These are phyloP conservation scores for Sphaerophoria rueppellii DNA, from an alignment of 2,888 invertebrate species.

Conservation along the genomic window DNA sequence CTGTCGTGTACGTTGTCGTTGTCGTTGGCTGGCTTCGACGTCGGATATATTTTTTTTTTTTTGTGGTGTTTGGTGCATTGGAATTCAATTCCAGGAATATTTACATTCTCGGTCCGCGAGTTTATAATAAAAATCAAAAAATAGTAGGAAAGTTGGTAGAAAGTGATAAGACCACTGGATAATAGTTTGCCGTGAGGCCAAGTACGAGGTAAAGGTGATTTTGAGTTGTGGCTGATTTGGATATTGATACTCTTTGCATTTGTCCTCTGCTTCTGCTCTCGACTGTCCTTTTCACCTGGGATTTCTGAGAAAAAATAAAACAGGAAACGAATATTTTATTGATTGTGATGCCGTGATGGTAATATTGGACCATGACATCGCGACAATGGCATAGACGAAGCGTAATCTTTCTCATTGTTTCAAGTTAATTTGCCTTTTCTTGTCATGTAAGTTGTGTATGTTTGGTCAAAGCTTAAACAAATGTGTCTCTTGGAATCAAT, in stretches of 20 bases:
- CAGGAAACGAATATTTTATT: slow-evolving; percentile 14
- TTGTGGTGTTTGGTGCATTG: slow-evolving; percentile 29
- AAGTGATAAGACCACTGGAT: slow-evolving; percentile 46
- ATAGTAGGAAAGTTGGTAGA: background rate
- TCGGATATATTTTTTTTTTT: too few species aligned
- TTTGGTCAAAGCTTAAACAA: too few species aligned
- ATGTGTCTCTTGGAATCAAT: too few species aligned
- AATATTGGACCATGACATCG: slow-evolving; percentile 14
- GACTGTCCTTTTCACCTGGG: background rate
- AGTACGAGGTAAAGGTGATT: background rate
- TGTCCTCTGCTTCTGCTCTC: background rate
- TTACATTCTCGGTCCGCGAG: slow-evolving; percentile 48
- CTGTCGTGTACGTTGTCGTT: slow-evolving; percentile 1
- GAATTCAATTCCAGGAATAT: slow-evolving; percentile 59
- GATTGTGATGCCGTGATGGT: slow-evolving; percentile 13
- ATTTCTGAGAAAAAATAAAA: slow-evolving; percentile 28
- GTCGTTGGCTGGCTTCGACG: background rate
- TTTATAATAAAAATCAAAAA: slow-evolving; percentile 4
- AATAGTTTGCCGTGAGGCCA: background rate
- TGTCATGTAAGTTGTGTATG: too few species aligned
- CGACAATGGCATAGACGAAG: background rate
- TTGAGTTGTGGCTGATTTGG: background rate
- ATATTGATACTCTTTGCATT: background rate
- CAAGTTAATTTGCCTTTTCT: background rate
- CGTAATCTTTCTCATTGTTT: background rate